Base-by-base conservation (phyloP, 1,140 invertebrate genomes). In the Platorchestia sp. region DNA sequence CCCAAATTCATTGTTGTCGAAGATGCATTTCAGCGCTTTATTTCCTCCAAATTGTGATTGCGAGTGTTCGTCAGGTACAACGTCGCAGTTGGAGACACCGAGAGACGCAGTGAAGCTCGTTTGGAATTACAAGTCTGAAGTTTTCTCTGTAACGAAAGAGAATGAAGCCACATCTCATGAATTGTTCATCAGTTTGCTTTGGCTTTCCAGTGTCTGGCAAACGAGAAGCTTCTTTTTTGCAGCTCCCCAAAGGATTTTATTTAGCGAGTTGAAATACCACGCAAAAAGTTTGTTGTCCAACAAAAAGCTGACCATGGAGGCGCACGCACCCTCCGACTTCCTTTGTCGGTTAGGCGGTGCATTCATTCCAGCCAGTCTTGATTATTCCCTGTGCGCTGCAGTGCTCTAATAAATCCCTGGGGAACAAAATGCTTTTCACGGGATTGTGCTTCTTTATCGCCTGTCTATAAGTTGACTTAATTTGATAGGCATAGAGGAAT, bases 181-280 rank as follows among this genome's bases (percentile, higher is more conserved):
- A 93, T 44, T 93, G 91, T 93, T 93, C 43, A 93, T 93, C 91
- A 45, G 91, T 45, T 93, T 44, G 44, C 87, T 75, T 36, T 75
- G 59, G 59, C 59, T 90, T 90, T 90, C 43, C 91, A 44, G 91
- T 93, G 91, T 44, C 45, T 42, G 44, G 43, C 91, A 93, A 93
- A 93, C 91, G 91, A 93, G 40, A 93, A 44, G 91, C 91, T 89
- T 47, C 45, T 45, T 44, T 93, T 93, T 93, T 93, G 91, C 91
- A 16, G 43, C 91, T 40, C 10, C 44, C 40, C 19, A 45, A 93
- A n/a, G 36, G 91, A 89, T 89, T 89, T 89, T 89, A 75, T 89
- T 42, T 89, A 89, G 41, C 41, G 59, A 75, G 59, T 89, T 89
- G 87, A 42, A 42, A 89, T 89, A 14, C 87, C 27, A 44, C 87